Evolutionary conservation across 2,888 invertebrate genomes (phyloP).

Genomic region (Hymenopus coronatus): DNA sequence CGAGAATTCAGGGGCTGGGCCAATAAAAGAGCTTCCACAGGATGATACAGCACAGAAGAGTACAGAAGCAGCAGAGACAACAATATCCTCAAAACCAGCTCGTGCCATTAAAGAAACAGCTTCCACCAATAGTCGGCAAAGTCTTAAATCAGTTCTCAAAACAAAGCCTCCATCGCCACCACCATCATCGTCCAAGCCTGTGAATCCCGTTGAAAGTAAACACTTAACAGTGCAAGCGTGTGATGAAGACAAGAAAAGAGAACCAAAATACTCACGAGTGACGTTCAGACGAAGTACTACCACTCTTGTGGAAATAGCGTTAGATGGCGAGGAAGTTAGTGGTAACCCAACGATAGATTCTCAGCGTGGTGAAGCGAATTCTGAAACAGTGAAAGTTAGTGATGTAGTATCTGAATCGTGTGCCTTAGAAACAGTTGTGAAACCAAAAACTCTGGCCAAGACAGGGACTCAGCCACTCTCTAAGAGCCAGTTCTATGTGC

Average conservation of each 20-base stretch:
- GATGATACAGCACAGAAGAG: background rate
- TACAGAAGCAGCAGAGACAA: background rate
- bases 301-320: background rate
- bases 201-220: background rate
- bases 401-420: background rate
- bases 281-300: background rate
- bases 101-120: background rate
- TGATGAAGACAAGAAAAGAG: background rate
- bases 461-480: too few species aligned
- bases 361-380: background rate
- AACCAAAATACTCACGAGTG: constrained; percentile 12
- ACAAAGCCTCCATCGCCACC: background rate
- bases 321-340: constrained; percentile 5
- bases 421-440: background rate
- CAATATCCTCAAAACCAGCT: background rate
- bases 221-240: background rate
- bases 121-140: background rate
- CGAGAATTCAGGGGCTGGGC: background rate
- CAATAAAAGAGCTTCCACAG: background rate
- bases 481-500: background rate
- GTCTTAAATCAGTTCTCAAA: background rate
- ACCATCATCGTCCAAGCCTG: background rate
- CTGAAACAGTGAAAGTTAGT: background rate
- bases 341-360: background rate
- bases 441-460: background rate